A percentile compares a stretch with the other conserved stretches of the same genome.
These are phyloP conservation scores for Hypolimnas misippus DNA, from an alignment of 2,888 invertebrate species.

Conservation along the genomic window DNA sequence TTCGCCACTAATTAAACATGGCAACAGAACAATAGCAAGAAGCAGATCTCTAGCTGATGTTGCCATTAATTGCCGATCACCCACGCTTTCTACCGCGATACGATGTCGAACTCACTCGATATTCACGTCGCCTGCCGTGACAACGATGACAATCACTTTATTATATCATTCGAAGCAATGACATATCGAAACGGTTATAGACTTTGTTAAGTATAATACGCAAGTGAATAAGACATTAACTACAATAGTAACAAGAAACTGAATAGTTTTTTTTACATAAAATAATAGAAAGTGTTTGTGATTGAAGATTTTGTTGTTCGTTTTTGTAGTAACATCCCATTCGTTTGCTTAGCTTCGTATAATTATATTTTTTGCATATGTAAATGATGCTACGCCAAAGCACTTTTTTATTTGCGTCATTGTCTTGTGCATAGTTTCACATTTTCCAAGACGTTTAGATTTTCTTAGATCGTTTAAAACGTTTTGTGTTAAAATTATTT, in stretches of 20 bases:
- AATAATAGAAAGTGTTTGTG: conserved; percentile 9
- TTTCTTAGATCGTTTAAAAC: not conserved
- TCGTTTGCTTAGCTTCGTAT: not conserved
- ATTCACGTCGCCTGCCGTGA: conserved; percentile 24
- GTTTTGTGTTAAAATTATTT: not conserved
- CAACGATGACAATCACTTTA: conserved; percentile 12
- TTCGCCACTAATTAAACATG: conserved; percentile 80
- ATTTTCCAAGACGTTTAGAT: not conserved
- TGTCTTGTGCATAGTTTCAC: not conserved
- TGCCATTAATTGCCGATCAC: conserved; percentile 77
- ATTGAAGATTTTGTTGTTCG: not conserved
- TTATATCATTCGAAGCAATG: conserved; percentile 1
- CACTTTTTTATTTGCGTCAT: not conserved
- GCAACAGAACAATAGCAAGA: conserved; percentile 73
- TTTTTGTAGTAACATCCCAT: not conserved
- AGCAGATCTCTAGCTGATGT: conserved; percentile 59
- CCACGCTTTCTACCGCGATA: conserved; percentile 77
- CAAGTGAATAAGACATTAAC: not conserved
- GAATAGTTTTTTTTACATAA: conserved; percentile 9
- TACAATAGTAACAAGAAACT: not conserved
- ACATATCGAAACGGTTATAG: not conserved
- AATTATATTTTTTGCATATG: conserved; percentile 3
- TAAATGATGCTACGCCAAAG: not conserved
- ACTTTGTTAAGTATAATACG: not conserved
- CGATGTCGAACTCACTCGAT: conserved; percentile 40